Conservation (phyloP, 2,888 invertebrate genomes). For the Polylopha cassiicola region DNA sequence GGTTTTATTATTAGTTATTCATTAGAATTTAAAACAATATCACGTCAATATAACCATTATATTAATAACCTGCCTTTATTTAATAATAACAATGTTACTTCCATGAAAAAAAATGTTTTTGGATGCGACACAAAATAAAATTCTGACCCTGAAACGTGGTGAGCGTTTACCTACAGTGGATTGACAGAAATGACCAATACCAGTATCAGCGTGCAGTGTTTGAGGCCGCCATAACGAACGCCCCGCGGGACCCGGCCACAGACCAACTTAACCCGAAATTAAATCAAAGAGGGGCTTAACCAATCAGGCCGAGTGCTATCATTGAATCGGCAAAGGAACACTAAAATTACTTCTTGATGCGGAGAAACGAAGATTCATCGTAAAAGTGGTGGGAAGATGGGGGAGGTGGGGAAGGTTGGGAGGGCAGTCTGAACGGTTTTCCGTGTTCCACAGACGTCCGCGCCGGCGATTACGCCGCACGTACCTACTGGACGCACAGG, state of each 20-base stretch:
- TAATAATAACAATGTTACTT: too few relatives aligned
- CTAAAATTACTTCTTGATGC: slow-evolving; percentile 78
- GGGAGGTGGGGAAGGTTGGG: slow-evolving; percentile 32
- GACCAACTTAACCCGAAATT: slow-evolving; percentile 74
- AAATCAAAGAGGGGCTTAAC: slow-evolving; percentile 76
- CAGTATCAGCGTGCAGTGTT: slow-evolving; percentile 13
- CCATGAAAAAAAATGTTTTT: too few relatives aligned
- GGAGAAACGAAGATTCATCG: slow-evolving; percentile 78
- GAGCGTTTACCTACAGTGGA: too few relatives aligned
- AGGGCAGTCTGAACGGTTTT: slow-evolving; percentile 74
- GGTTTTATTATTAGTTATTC: too few relatives aligned
- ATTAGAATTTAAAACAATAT: too few relatives aligned
- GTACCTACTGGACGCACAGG: slow-evolving; percentile 54
- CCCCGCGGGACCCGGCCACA: slow-evolving; percentile 64
- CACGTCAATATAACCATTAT: too few relatives aligned
- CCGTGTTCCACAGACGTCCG: slow-evolving; percentile 72
- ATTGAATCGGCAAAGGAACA: slow-evolving; percentile 77
- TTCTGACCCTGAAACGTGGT: too few relatives aligned
- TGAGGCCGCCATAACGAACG: slow-evolving; percentile 41
- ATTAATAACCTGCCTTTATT: too few relatives aligned
- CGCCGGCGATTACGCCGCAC: slow-evolving; percentile 70
- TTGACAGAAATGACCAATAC: slow-evolving; percentile 18
- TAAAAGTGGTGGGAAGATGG: slow-evolving; percentile 67
- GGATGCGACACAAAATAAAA: too few relatives aligned
- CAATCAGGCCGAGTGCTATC: slow-evolving; percentile 77